A percentile compares a stretch with the other conserved stretches of the same genome.
phyloP scores from a whole-genome alignment of 2,797 vertebrate species.

The Chelon auratus region DNA sequence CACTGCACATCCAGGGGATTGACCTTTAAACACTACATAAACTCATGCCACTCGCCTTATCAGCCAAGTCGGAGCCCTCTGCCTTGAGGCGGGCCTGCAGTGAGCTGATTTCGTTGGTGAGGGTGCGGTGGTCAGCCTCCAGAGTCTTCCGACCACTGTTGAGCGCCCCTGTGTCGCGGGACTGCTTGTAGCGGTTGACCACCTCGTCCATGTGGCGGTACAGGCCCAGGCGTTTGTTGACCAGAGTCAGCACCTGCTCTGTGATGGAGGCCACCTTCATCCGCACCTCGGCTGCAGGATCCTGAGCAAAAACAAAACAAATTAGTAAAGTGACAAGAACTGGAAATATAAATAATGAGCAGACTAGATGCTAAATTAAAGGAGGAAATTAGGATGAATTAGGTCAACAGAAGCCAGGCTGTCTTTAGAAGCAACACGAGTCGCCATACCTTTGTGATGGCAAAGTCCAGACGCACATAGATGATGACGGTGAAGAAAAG shows the following conservation, averaged over 20 bases:
- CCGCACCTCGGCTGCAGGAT: constrained; percentile 96
- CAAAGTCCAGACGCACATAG: constrained; percentile 97
- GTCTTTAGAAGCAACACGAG: neutral
- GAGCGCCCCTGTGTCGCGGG: constrained; percentile 91
- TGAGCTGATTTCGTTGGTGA: constrained; percentile 91
- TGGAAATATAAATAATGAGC: neutral
- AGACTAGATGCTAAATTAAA: neutral
- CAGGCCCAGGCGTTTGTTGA: constrained; percentile 95
- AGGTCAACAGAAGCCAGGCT: neutral
- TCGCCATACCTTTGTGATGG: constrained; percentile 94
- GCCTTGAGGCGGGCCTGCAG: constrained; percentile 95
- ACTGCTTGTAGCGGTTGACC: constrained; percentile 97
- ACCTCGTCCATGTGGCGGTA: constrained; percentile 98
- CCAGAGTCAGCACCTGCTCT: constrained; percentile 96
- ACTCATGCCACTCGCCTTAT: constrained; percentile 85
- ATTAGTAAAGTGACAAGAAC: neutral
- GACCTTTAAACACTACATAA: neutral
- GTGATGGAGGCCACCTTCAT: constrained; percentile 99
- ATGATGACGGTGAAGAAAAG: constrained; percentile 99
- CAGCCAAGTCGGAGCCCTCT: constrained; percentile 95
- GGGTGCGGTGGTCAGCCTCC: constrained; percentile 92
- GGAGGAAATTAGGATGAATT: neutral
- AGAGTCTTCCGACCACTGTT: constrained; percentile 94
- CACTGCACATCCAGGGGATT: neutral
- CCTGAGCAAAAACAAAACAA: constrained; percentile 76